Evolutionary conservation across 2,797 vertebrate genomes (phyloP).

Genomic region (Odontamblyopus lacepedii): DNA sequence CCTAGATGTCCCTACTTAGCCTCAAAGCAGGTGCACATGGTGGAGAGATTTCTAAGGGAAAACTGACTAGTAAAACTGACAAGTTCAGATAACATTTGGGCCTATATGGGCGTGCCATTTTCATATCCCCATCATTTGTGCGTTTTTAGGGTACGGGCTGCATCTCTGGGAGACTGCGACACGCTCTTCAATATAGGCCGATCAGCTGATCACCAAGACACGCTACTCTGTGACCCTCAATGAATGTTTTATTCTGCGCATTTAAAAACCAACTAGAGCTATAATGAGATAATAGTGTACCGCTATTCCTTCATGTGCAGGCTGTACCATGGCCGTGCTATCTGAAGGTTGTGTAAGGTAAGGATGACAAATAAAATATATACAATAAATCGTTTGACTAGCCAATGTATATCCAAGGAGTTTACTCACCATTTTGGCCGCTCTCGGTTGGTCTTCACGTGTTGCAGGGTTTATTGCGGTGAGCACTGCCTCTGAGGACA

Average conservation of each 20-base stretch:
- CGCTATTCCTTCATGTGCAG: neutral
- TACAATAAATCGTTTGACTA: neutral
- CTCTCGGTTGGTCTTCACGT: conserved; percentile 70
- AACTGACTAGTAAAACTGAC: neutral
- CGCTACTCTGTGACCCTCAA: conserved; percentile 17
- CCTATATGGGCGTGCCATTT: neutral
- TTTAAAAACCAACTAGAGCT: neutral
- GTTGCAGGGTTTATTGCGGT: conserved; percentile 40
- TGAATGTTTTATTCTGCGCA: conserved; percentile 37
- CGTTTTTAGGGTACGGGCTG: neutral
- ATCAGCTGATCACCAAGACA: conserved; percentile 37
- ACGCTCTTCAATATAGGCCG: neutral
- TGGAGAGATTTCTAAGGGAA: neutral
- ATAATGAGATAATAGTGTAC: neutral
- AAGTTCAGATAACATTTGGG: neutral
- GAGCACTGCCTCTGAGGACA: conserved; percentile 71
- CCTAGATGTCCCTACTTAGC: conserved; percentile 1
- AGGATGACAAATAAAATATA: neutral
- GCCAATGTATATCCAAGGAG: rapidly evolving
- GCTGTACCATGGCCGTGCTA: neutral
- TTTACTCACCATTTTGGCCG: conserved; percentile 83
- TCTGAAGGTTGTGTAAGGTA: conserved; percentile 19
- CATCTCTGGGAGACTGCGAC: conserved; percentile 8
- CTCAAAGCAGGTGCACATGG: neutral
- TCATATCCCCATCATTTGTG: neutral